A percentile compares a stretch with the other conserved stretches of the same genome.
These are phyloP conservation scores for Drosophila teissieri DNA, from an alignment of 1,140 invertebrate species.

Conservation along the genomic window DNA sequence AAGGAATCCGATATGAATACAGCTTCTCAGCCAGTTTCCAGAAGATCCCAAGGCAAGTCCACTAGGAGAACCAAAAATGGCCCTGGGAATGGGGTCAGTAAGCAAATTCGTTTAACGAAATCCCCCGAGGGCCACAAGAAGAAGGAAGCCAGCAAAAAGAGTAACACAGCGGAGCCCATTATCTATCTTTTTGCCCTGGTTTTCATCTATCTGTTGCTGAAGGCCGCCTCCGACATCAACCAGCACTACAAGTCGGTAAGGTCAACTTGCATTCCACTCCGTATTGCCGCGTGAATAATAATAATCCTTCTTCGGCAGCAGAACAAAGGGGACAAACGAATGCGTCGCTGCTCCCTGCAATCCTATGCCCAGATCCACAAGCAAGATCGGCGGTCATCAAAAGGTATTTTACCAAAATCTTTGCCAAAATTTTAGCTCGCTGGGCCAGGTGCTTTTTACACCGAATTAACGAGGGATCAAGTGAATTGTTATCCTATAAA, in stretches of 20 bases:
- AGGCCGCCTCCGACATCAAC: conserved; percentile 79
- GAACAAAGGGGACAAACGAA: conserved; percentile 75
- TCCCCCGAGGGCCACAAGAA: conserved; percentile 28
- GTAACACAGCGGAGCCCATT: conserved; percentile 76
- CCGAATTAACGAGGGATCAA: conserved; percentile 63
- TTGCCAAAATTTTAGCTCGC: conserved; percentile 78
- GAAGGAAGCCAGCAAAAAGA: conserved; percentile 52
- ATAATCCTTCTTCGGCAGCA: conserved; percentile 49
- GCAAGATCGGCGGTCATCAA: conserved; percentile 75
- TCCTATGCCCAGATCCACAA: conserved; percentile 75
- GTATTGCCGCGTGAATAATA: conserved; percentile 10
- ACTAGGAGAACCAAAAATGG: conserved; percentile 5
- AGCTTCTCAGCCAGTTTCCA: conserved; percentile 1
- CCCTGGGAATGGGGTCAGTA: conserved; percentile 6
- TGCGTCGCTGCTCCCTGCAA: conserved; percentile 75
- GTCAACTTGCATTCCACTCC: background rate
- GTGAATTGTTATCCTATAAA: conserved; percentile 43
- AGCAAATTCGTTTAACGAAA: conserved; percentile 36
- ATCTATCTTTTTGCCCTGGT: conserved; percentile 79
- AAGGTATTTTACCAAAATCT: conserved; percentile 84
- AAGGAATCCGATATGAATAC: background rate
- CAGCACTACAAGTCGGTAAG: conserved; percentile 82
- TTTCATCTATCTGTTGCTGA: conserved; percentile 74
- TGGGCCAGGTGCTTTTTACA: conserved; percentile 29
- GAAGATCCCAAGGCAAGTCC: conserved; percentile 6